Evolutionary conservation across 2,113 vertebrate species (phyloP).

Genomic region (Rhadina sibilatrix): DNA sequence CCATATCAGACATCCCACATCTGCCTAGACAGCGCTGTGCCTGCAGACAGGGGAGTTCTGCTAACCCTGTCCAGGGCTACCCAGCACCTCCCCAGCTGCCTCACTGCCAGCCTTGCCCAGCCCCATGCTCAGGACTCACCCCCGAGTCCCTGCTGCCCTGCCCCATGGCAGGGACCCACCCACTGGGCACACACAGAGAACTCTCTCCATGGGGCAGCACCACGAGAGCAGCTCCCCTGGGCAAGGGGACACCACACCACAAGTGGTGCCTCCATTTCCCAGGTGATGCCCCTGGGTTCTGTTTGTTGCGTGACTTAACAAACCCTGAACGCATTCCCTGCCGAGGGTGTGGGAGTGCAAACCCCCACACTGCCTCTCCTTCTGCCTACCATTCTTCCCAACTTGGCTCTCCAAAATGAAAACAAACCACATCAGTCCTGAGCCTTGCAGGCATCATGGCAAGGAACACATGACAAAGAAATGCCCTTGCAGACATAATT

Average conservation of each 20-base stretch:
- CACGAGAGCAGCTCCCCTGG: neutral
- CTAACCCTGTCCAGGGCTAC: neutral
- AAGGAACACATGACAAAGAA: neutral
- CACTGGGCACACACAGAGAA: neutral
- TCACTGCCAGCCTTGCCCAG: neutral
- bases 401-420: neutral
- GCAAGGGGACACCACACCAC: neutral
- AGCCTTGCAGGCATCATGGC: neutral
- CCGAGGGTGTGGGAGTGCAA: neutral
- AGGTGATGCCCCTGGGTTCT: neutral
- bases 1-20: neutral
- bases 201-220: neutral
- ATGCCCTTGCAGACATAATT: neutral
- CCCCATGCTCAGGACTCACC: neutral
- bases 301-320: neutral
- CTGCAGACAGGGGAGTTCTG: neutral
- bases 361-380: neutral
- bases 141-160: neutral
- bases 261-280: neutral
- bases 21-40: neutral
- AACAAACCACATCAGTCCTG: constrained; percentile 23
- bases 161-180: neutral
- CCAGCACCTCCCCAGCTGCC: neutral
- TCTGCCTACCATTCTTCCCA: neutral
- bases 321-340: neutral